A percentile compares a stretch with the other conserved stretches of the same genome.
phyloP scores from a whole-genome alignment of 2,797 vertebrate species.

The Chanos chanos region DNA sequence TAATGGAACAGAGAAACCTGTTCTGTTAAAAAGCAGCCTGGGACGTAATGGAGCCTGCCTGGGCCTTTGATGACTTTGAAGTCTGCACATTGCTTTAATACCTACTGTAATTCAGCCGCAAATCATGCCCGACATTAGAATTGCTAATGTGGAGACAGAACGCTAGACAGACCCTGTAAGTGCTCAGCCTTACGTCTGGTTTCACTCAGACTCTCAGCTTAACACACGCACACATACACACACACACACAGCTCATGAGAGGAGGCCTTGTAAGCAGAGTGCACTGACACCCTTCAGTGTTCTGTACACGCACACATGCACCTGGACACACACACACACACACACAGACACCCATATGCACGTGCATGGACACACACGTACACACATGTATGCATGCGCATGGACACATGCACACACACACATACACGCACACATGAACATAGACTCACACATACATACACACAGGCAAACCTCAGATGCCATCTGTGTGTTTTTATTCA shows the following conservation, averaged over 20 bases:
- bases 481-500: constrained; percentile 36
- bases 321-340: not conserved
- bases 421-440: constrained; percentile 27
- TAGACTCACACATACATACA: constrained; percentile 13
- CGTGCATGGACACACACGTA: no score
- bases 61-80: constrained; percentile 63
- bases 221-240: constrained; percentile 14
- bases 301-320: not conserved
- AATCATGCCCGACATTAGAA: constrained; percentile 54
- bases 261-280: constrained; percentile 47
- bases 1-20: constrained; percentile 37
- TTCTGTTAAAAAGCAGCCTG: constrained; percentile 55
- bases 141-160: constrained; percentile 62
- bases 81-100: constrained; percentile 52
- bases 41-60: constrained; percentile 54
- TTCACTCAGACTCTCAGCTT: constrained; percentile 28
- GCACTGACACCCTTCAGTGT: constrained; percentile 38
- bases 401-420: not conserved
- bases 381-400: not conserved
- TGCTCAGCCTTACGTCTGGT: constrained; percentile 56
- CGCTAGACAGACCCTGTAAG: constrained; percentile 50
- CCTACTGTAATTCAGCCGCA: constrained; percentile 58
- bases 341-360: not conserved
- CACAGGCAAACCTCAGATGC: constrained; percentile 11
- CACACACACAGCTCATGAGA: constrained; percentile 16